phyloP scores from a whole-genome alignment of 1,140 invertebrate species.

The Pachyrhynchus sulphureomaculatus region DNA sequence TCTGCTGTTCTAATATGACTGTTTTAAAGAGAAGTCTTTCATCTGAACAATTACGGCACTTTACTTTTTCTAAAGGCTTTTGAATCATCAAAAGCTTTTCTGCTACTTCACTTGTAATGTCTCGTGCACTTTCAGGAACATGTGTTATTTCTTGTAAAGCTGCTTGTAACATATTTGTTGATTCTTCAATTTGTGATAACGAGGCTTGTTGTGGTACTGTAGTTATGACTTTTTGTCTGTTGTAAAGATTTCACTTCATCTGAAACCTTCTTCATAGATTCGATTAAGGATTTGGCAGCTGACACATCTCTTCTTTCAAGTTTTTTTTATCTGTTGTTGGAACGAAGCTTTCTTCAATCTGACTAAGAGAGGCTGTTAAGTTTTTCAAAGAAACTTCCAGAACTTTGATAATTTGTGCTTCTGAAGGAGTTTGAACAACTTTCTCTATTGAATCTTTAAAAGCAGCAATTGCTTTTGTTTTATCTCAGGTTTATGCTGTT shows the following conservation, averaged over 20 bases:
- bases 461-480: neutral
- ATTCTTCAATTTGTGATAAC: neutral
- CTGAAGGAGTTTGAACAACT: neutral
- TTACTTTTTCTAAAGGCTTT: too few species aligned
- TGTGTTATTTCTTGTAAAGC: constrained; percentile 2
- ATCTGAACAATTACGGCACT: too few species aligned
- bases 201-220: constrained; percentile 4
- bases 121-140: neutral
- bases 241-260: neutral
- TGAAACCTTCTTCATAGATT: neutral
- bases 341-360: neutral
- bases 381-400: neutral
- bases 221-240: neutral
- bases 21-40: constrained; percentile 13
- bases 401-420: neutral
- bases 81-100: constrained; percentile 22
- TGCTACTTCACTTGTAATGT: too few species aligned
- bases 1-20: neutral
- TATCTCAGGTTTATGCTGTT: neutral
- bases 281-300: neutral
- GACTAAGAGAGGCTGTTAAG: neutral
- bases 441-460: neutral
- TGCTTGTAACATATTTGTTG: neutral
- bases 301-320: neutral
- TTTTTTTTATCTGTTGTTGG: neutral